Percentiles rank a stretch among this genome's conserved stretches.
phyloP scores from a whole-genome alignment of 1,140 invertebrate species.

The Cryptotermes secundus region DNA sequence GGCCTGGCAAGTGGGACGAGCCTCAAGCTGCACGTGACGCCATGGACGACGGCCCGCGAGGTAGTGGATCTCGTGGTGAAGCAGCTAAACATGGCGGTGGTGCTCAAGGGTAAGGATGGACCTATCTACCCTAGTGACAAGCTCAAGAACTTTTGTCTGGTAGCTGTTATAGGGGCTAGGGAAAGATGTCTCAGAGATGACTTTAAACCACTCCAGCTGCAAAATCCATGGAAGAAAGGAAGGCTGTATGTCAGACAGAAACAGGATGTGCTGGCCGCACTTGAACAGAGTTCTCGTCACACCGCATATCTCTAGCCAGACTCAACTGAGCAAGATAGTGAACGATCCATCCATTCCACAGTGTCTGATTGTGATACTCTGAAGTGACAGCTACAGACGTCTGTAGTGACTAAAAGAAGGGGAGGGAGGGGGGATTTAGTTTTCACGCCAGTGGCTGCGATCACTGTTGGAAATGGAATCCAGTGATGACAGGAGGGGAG shows the following conservation, averaged over 20 bases:
- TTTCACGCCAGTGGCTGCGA: background rate
- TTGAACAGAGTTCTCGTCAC: conserved; percentile 67
- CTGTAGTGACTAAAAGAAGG: no score
- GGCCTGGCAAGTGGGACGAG: conserved; percentile 89
- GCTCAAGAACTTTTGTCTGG: conserved; percentile 85
- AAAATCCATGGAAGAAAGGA: conserved; percentile 94
- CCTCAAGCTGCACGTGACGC: conserved; percentile 88
- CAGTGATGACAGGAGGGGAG: background rate
- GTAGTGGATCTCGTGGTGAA: conserved; percentile 92
- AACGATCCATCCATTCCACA: background rate
- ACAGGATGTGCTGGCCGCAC: conserved; percentile 81
- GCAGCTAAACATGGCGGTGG: conserved; percentile 90
- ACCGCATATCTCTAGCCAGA: conserved; percentile 37
- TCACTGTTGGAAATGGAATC: background rate
- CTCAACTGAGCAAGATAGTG: background rate
- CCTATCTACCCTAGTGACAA: conserved; percentile 81
- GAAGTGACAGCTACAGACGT: no score
- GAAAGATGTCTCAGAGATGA: conserved; percentile 91
- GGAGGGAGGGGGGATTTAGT: background rate
- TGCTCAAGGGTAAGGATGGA: conserved; percentile 77
- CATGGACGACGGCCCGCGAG: conserved; percentile 85
- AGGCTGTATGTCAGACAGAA: conserved; percentile 87
- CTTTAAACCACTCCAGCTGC: conserved; percentile 86
- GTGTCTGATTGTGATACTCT: no score
- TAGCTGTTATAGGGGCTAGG: conserved; percentile 88